Evolutionary conservation across 1,140 invertebrate genomes (phyloP).

Genomic region (Drosophila kanapiae): DNA sequence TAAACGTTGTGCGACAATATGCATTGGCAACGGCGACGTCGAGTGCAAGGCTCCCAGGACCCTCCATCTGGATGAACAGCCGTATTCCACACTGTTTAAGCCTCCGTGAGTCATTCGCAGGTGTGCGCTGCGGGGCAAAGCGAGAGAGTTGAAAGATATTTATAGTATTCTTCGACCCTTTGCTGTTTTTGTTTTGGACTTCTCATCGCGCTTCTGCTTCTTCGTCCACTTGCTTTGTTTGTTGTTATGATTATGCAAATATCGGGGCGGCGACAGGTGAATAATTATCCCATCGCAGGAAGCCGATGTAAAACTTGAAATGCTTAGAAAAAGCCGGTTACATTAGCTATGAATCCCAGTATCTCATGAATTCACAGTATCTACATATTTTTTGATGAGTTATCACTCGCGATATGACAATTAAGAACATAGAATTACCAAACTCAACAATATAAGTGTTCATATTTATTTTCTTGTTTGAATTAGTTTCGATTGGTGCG

Average conservation of each 20-base stretch:
- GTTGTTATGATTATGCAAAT: constrained; percentile 74
- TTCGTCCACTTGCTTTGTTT: constrained; percentile 43
- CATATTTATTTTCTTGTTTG: too few relatives aligned
- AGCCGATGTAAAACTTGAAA: constrained; percentile 45
- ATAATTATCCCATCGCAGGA: constrained; percentile 54
- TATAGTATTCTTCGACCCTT: constrained; percentile 54
- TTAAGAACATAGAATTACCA: too few relatives aligned
- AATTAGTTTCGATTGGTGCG: too few relatives aligned
- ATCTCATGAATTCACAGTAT: too few relatives aligned
- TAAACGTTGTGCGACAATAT: background rate
- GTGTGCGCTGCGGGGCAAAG: constrained; percentile 25
- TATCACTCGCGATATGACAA: background rate
- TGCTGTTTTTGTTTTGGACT: constrained; percentile 47
- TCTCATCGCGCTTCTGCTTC: constrained; percentile 27
- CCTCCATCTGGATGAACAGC: background rate
- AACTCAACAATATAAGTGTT: too few relatives aligned
- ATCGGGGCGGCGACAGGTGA: constrained; percentile 58
- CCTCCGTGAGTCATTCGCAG: constrained; percentile 52
- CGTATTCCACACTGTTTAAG: constrained; percentile 28
- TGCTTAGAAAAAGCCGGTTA: constrained; percentile 51
- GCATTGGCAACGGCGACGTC: background rate
- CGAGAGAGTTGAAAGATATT: constrained; percentile 53
- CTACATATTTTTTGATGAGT: background rate
- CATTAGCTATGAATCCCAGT: constrained; percentile 21
- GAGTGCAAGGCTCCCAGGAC: constrained; percentile 4